These are phyloP conservation scores for Eurystomus glaucurus DNA, from an alignment of 2,797 vertebrate genomes.

Conservation along the genomic window DNA sequence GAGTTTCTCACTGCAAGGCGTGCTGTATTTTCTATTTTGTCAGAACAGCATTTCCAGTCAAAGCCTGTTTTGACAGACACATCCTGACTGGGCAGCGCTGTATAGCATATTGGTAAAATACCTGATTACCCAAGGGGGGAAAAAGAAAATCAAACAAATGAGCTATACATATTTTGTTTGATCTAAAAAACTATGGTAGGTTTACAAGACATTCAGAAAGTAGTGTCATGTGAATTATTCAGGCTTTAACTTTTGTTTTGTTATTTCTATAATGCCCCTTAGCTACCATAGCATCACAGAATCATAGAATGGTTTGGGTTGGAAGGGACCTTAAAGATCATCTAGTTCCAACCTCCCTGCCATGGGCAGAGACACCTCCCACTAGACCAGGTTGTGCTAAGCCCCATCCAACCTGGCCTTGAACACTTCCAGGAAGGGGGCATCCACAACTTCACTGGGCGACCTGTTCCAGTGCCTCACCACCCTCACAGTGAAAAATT, in stretches of 20 bases:
- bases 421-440: neutral
- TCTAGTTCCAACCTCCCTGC: neutral
- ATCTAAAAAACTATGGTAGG: neutral
- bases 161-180: neutral
- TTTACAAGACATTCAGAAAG: neutral
- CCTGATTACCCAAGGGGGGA: neutral
- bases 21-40: neutral
- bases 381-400: neutral
- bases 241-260: neutral
- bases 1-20: neutral
- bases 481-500: neutral
- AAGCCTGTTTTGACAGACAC: neutral
- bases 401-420: neutral
- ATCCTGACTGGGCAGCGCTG: neutral
- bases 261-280: neutral
- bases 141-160: neutral
- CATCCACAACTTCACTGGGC: neutral
- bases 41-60: neutral
- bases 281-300: neutral
- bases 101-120: neutral
- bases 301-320: neutral
- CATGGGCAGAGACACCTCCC: neutral
- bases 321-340: neutral
- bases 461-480: neutral
- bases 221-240: neutral